These are phyloP conservation scores for Atethmia centrago DNA, from an alignment of 2,888 invertebrate species.

Conservation along the genomic window DNA sequence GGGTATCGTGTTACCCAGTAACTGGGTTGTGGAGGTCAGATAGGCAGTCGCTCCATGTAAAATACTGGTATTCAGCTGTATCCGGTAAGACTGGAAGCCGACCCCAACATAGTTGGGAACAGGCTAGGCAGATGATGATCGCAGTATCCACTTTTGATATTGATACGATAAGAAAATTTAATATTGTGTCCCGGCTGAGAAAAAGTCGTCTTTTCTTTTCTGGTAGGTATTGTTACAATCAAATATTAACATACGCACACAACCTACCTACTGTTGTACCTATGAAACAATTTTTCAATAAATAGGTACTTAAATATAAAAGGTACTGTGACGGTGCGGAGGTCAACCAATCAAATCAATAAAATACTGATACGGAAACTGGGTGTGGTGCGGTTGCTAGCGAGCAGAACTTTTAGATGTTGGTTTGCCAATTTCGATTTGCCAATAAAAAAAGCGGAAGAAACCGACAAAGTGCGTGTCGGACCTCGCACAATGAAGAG, in stretches of 20 bases:
- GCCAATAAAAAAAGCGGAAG: neutral
- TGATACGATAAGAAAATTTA: neutral
- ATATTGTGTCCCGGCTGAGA: neutral
- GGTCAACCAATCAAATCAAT: slow-evolving; percentile 5
- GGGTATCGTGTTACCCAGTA: no score
- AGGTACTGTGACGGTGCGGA: neutral
- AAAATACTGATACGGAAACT: neutral
- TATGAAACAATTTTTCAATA: neutral
- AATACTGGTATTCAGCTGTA: no score
- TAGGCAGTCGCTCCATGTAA: no score
- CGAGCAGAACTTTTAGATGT: neutral
- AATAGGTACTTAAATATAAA: neutral
- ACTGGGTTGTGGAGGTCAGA: no score
- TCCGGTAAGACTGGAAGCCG: no score
- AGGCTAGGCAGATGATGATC: no score
- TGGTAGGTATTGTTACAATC: neutral
- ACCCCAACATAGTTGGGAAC: no score
- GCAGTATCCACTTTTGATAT: neutral
- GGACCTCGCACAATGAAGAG: no score
- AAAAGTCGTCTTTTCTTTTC: neutral
- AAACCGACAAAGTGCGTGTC: no score
- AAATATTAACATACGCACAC: neutral
- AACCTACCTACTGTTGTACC: neutral
- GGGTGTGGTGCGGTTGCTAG: neutral
- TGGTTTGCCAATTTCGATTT: neutral